Percentiles rank a stretch among this genome's conserved stretches.
Conservation (phyloP, 2,888 invertebrate genomes). For the Choristoneura rosaceana region DNA sequence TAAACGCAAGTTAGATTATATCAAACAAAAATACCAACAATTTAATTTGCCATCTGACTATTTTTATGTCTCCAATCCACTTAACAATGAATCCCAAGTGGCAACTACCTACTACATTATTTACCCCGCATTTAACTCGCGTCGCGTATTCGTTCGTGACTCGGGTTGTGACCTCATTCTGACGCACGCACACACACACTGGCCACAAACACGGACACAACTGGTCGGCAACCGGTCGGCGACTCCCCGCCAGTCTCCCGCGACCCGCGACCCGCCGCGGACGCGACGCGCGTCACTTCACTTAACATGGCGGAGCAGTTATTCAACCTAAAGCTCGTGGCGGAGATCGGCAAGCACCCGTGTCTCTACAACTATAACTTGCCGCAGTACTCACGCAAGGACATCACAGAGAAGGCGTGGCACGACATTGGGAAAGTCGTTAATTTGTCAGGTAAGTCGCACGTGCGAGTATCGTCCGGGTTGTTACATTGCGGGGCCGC, state of each 20-base stretch:
- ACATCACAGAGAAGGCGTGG: slow-evolving; percentile 13
- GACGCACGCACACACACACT: background rate
- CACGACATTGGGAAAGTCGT: background rate
- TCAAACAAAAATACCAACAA: too few relatives aligned
- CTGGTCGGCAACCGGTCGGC: slow-evolving; percentile 3
- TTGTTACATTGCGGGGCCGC: too few relatives aligned
- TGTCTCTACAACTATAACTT: slow-evolving; percentile 14
- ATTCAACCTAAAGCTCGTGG: slow-evolving; percentile 11
- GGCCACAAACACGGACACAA: background rate
- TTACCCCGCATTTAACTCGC: background rate
- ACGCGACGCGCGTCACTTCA: slow-evolving; percentile 10
- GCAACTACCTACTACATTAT: too few relatives aligned
- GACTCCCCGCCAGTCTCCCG: slow-evolving; percentile 11
- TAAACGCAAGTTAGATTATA: too few relatives aligned
- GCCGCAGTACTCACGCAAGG: slow-evolving; percentile 5
- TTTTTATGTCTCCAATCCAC: background rate
- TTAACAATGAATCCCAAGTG: too few relatives aligned
- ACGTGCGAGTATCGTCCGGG: too few relatives aligned
- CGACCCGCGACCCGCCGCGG: slow-evolving; percentile 8
- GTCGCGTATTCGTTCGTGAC: background rate
- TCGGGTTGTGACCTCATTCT: background rate
- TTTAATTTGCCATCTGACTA: too few relatives aligned
- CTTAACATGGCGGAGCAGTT: background rate
- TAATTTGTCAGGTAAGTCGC: slow-evolving; percentile 5
- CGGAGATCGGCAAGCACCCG: slow-evolving; percentile 1